These are phyloP conservation scores for Anser cygnoides DNA, from an alignment of 2,113 vertebrate genomes.

Conservation along the genomic window DNA sequence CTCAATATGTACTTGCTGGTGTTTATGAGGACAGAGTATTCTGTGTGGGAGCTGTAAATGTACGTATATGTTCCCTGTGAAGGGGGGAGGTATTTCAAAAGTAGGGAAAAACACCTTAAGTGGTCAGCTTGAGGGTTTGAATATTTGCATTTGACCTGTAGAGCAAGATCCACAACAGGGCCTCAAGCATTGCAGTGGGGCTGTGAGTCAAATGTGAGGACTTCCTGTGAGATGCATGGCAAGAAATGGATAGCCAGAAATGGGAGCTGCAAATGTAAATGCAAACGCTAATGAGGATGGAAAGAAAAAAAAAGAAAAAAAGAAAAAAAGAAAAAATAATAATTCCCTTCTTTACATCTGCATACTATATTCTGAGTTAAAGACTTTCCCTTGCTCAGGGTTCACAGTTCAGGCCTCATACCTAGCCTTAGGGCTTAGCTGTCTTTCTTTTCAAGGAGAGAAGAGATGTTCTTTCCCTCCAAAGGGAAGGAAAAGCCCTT, in stretches of 20 bases:
- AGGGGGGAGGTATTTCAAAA: neutral
- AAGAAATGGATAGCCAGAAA: neutral
- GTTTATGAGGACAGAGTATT: neutral
- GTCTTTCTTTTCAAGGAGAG: neutral
- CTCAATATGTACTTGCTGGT: neutral
- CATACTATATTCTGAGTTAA: neutral
- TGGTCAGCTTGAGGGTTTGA: neutral
- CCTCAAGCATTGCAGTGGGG: neutral
- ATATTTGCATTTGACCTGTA: neutral
- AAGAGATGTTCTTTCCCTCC: neutral
- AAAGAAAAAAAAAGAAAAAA: no score
- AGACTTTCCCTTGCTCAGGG: accelerated
- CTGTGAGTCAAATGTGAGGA: neutral
- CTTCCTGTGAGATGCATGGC: neutral
- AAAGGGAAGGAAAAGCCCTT: neutral
- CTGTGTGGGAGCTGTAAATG: neutral
- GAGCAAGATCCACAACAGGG: neutral
- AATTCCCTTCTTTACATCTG: neutral
- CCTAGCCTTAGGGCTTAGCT: neutral
- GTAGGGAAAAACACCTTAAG: neutral
- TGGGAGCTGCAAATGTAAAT: neutral
- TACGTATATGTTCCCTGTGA: accelerated
- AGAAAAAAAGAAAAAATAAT: no score
- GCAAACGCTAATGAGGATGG: no score
- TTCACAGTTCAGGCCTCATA: neutral